Evolutionary conservation across 1,140 invertebrate genomes (phyloP).

Genomic region (Megalopta genalis): DNA sequence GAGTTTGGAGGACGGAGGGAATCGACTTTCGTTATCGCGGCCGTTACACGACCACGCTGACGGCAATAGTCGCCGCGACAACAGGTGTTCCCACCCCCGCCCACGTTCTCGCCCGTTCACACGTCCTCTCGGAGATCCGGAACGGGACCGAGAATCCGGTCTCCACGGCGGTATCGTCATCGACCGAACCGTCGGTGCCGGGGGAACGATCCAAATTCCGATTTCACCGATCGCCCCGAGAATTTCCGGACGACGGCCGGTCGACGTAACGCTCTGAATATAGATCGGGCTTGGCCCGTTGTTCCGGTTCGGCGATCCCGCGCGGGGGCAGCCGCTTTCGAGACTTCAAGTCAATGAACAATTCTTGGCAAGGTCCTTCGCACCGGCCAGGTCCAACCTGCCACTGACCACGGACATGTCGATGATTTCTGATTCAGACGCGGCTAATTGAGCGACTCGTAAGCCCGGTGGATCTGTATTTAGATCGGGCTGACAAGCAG

Average conservation of each 20-base stretch:
- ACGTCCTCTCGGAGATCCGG: slow-evolving; percentile 12
- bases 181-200: neutral
- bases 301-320: neutral
- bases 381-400: too few species aligned
- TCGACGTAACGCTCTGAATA: slow-evolving; percentile 32
- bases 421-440: too few species aligned
- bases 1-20: slow-evolving; percentile 34
- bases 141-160: neutral
- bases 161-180: slow-evolving; percentile 6
- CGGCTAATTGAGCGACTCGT: too few species aligned
- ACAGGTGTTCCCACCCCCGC: slow-evolving; percentile 27
- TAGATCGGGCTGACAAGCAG: too few species aligned
- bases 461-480: too few species aligned
- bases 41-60: slow-evolving; percentile 11
- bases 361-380: neutral
- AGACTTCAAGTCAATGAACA: neutral
- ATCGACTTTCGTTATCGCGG: slow-evolving; percentile 23
- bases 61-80: slow-evolving; percentile 21
- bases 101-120: neutral
- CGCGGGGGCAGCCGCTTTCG: too few species aligned
- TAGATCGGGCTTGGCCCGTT: neutral
- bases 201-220: slow-evolving; percentile 16
- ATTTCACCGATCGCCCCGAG: slow-evolving; percentile 24
- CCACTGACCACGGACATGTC: too few species aligned
- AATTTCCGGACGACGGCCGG: slow-evolving; percentile 25